These are phyloP conservation scores for Calypte anna DNA, from an alignment of 2,113 vertebrate species.

Conservation along the genomic window DNA sequence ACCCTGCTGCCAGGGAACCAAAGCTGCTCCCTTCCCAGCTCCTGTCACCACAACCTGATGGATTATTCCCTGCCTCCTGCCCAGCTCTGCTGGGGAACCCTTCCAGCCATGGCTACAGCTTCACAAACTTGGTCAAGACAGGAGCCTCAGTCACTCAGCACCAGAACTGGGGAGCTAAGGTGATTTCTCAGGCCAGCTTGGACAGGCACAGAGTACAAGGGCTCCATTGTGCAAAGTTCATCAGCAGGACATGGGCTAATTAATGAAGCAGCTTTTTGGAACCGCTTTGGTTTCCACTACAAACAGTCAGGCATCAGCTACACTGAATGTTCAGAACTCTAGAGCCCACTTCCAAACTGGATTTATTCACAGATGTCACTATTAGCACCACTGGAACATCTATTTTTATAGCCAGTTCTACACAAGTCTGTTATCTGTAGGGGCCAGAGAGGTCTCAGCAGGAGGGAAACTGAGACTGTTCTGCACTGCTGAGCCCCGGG, in stretches of 20 bases:
- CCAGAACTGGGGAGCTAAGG: background rate
- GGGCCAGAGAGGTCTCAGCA: background rate
- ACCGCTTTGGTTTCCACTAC: background rate
- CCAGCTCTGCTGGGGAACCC: background rate
- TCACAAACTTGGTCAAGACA: background rate
- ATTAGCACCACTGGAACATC: background rate
- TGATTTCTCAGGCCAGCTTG: constrained; percentile 12
- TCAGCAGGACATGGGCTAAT: constrained; percentile 58
- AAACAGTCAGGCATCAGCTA: background rate
- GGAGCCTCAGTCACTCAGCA: constrained; percentile 9
- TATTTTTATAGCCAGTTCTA: background rate
- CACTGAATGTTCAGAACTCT: background rate
- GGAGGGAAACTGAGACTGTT: background rate
- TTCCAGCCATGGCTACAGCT: background rate
- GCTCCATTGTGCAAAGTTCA: constrained; percentile 58
- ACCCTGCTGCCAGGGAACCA: constrained; percentile 21
- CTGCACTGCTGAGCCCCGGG: rapidly evolving
- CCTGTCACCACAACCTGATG: background rate
- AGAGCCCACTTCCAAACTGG: background rate
- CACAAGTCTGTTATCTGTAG: background rate
- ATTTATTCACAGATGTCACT: background rate
- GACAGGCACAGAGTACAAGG: background rate
- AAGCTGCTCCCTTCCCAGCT: background rate
- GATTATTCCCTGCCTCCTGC: background rate
- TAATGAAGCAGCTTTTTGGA: constrained; percentile 64